A percentile compares a stretch with the other conserved stretches of the same genome.
Conservation (phyloP, 30 jellyfish, hydroid and myxozoan genomes). For the Pelagia noctiluca region DNA sequence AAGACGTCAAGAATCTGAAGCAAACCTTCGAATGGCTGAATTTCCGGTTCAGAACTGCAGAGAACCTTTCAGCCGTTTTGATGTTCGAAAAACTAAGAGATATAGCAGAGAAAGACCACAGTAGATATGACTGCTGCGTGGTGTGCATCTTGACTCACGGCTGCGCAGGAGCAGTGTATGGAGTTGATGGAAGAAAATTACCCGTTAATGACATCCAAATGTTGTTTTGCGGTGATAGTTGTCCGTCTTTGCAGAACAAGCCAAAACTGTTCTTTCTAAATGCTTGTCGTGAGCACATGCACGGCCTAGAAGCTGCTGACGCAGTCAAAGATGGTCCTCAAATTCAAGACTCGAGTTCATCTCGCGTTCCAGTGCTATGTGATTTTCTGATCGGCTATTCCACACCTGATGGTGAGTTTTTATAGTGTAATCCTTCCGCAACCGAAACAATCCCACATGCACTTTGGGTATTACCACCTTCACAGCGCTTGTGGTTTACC, state of each 20-base stretch:
- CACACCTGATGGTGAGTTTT: neutral
- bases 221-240: neutral
- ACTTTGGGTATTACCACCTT: neutral
- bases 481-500: neutral
- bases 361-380: too few relatives aligned
- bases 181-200: neutral
- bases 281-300: neutral
- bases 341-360: neutral
- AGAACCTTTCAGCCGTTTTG: neutral
- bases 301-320: neutral
- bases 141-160: neutral
- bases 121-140: neutral
- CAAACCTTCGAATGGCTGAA: neutral
- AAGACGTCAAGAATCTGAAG: neutral
- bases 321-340: neutral
- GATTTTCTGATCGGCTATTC: neutral
- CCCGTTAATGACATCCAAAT: neutral
- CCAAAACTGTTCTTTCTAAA: neutral
- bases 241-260: neutral
- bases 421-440: neutral
- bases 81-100: neutral
- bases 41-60: neutral
- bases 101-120: neutral
- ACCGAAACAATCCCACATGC: neutral
- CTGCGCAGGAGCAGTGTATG: slow-evolving; percentile 6